Evolutionary conservation across 2,113 vertebrate species (phyloP).

Genomic region (Tringa solitaria): DNA sequence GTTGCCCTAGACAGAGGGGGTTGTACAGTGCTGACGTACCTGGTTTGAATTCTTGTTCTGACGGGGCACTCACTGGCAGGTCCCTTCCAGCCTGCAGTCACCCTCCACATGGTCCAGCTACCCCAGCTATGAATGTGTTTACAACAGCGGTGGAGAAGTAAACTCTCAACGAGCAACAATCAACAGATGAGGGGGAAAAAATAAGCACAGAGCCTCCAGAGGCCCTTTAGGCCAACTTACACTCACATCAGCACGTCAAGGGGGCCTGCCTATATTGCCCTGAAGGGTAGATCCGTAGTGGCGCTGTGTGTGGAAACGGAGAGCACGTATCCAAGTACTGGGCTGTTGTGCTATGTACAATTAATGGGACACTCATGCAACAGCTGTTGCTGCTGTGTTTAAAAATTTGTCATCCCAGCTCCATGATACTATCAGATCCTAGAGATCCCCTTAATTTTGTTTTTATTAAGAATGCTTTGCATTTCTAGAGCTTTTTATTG

Average conservation of each 20-base stretch:
- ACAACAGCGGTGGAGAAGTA: background rate
- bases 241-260: background rate
- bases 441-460: slow-evolving; percentile 28
- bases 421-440: slow-evolving; percentile 11
- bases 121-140: background rate
- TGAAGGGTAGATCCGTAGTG: background rate
- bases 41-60: background rate
- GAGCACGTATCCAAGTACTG: background rate
- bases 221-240: background rate
- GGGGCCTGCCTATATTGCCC: background rate
- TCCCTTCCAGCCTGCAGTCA: background rate
- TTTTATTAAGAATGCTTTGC: slow-evolving; percentile 5
- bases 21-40: background rate
- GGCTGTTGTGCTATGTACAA: background rate
- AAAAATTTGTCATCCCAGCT: background rate
- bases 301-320: background rate
- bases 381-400: slow-evolving; percentile 28
- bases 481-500: slow-evolving; percentile 24
- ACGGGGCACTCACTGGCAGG: accelerated
- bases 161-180: background rate
- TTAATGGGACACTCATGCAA: background rate
- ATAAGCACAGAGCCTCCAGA: background rate
- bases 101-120: background rate
- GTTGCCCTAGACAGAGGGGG: background rate
- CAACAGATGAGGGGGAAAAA: background rate